Conservation (phyloP, 2,888 invertebrate genomes). For the Amphimallon solstitiale region DNA sequence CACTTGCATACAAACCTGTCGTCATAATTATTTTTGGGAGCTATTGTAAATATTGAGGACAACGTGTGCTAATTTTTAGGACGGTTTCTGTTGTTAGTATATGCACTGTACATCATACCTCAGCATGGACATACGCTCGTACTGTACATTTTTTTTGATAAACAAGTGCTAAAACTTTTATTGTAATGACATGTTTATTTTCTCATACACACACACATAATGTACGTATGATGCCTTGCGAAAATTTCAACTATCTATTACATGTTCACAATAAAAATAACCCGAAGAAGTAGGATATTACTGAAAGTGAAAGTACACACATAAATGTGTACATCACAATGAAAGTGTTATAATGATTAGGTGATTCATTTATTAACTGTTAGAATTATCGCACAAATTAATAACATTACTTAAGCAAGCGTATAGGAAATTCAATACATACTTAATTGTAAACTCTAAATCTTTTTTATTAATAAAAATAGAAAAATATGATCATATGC, state of each 20-base stretch:
- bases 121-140: neutral
- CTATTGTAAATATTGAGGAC: too few species aligned
- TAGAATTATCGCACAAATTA: too few species aligned
- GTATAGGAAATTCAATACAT: too few species aligned
- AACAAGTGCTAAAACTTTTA: neutral
- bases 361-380: neutral
- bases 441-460: too few species aligned
- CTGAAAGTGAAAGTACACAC: constrained; percentile 19
- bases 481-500: neutral
- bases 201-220: neutral
- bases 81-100: neutral
- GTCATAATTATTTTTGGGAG: too few species aligned
- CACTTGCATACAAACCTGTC: too few species aligned
- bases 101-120: neutral
- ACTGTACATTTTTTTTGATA: neutral
- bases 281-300: constrained; percentile 5
- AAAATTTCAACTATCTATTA: neutral
- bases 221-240: neutral
- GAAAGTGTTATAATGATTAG: constrained; percentile 21
- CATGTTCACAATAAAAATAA: constrained; percentile 21
- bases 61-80: too few species aligned
- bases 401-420: too few species aligned
- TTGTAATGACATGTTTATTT: neutral
- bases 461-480: too few species aligned
- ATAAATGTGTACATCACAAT: neutral